A percentile compares a stretch with the other conserved stretches of the same genome.
Conservation (phyloP, 2,888 invertebrate genomes). For the Plebejus anna region DNA sequence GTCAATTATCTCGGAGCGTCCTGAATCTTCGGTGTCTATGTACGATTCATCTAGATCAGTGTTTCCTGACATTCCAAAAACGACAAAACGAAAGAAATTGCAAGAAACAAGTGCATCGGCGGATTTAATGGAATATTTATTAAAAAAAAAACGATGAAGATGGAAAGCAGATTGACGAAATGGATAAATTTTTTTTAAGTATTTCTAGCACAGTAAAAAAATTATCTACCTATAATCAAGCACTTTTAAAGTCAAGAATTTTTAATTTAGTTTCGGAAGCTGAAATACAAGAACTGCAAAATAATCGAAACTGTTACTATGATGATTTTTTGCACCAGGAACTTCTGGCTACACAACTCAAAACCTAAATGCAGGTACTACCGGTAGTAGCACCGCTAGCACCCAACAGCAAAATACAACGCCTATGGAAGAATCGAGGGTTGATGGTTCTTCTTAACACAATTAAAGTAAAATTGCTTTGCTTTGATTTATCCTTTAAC, state of each 20-base stretch:
- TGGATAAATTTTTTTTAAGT: slow-evolving; percentile 27
- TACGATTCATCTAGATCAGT: slow-evolving; percentile 27
- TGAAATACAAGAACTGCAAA: background rate
- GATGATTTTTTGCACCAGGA: slow-evolving; percentile 26
- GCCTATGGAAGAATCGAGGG: slow-evolving; percentile 27
- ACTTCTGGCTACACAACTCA: slow-evolving; percentile 27
- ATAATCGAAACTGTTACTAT: slow-evolving; percentile 27
- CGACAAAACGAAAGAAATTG: slow-evolving; percentile 18
- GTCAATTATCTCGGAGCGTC: slow-evolving; percentile 27
- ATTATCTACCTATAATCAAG: slow-evolving; percentile 27
- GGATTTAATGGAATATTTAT: slow-evolving; percentile 16
- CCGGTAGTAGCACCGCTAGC: slow-evolving; percentile 27
- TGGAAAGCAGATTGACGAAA: slow-evolving; percentile 27
- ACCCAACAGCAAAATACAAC: slow-evolving; percentile 27
- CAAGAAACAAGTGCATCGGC: slow-evolving; percentile 18
- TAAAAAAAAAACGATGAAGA: slow-evolving; percentile 25
- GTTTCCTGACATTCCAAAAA: slow-evolving; percentile 18
- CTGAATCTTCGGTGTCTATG: slow-evolving; percentile 27
- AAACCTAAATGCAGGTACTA: slow-evolving; percentile 27
- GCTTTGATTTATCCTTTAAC: slow-evolving; percentile 16
- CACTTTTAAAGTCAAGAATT: slow-evolving; percentile 27
- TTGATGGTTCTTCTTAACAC: slow-evolving; percentile 19
- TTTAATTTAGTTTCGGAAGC: slow-evolving; percentile 27
- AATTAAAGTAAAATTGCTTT: slow-evolving; percentile 15
- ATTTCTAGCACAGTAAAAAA: slow-evolving; percentile 27